A percentile compares a stretch with the other conserved stretches of the same genome.
These are phyloP conservation scores for Cynodonichthys magdalenae DNA, from an alignment of 2,797 vertebrate species.

Conservation along the genomic window DNA sequence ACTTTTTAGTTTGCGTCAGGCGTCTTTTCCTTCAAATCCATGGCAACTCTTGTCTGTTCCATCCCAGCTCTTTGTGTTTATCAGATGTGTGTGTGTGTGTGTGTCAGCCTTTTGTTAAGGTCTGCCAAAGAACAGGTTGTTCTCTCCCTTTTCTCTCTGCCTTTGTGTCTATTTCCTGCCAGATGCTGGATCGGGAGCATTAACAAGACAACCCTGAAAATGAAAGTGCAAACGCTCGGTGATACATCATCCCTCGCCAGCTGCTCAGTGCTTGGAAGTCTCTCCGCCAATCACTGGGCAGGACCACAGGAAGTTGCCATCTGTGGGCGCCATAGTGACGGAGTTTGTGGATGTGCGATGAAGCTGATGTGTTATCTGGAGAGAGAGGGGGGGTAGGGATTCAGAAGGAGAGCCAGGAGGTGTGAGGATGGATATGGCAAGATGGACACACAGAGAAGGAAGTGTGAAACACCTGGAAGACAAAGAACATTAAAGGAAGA, in stretches of 20 bases:
- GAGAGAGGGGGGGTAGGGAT: slow-evolving; percentile 19
- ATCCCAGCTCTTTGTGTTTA: slow-evolving; percentile 47
- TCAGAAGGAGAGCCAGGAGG: slow-evolving; percentile 18
- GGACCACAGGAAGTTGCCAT: slow-evolving; percentile 76
- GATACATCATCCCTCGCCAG: slow-evolving; percentile 80
- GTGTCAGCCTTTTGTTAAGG: slow-evolving; percentile 68
- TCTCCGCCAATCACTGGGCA: slow-evolving; percentile 73
- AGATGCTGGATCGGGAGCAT: slow-evolving; percentile 77
- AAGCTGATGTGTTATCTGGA: slow-evolving; percentile 71
- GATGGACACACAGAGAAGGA: slow-evolving; percentile 46
- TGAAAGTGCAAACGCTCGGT: slow-evolving; percentile 75
- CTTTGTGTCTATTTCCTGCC: slow-evolving; percentile 76
- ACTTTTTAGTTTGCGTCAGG: slow-evolving; percentile 24
- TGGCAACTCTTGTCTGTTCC: slow-evolving; percentile 33
- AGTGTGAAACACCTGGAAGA: slow-evolving; percentile 42
- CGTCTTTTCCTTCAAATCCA: slow-evolving; percentile 36
- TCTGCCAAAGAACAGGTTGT: slow-evolving; percentile 75
- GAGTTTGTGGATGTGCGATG: slow-evolving; percentile 55
- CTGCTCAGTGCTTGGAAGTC: slow-evolving; percentile 75
- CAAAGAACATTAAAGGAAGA: slow-evolving; percentile 44
- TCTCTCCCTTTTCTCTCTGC: slow-evolving; percentile 60
- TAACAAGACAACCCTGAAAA: slow-evolving; percentile 79
- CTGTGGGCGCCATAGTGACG: slow-evolving; percentile 73
- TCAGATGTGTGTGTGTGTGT: slow-evolving; percentile 42
- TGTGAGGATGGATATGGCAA: slow-evolving; percentile 19